Evolutionary conservation across 2,888 invertebrate species (phyloP).

Genomic region (Nycteola revayana): DNA sequence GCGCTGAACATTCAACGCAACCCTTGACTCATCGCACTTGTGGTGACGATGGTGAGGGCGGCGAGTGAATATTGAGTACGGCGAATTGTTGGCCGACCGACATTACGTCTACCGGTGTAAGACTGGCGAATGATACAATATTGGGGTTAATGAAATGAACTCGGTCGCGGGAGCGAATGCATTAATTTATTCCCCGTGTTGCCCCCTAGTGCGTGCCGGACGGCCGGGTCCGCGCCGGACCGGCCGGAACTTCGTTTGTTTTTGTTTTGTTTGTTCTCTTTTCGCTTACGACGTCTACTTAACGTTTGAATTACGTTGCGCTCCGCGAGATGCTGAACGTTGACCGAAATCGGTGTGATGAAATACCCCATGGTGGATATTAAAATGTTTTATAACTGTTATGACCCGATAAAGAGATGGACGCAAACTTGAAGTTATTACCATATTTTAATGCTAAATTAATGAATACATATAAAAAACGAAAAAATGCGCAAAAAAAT

Average conservation of each 20-base stretch:
- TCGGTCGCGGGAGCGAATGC: slow-evolving; percentile 33
- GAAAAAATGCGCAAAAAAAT: slow-evolving; percentile 68
- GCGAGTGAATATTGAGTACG: slow-evolving; percentile 28
- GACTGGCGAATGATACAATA: no score
- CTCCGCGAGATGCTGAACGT: slow-evolving; percentile 50
- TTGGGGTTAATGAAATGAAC: no score
- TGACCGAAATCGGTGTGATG: slow-evolving; percentile 52
- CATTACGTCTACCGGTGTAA: slow-evolving; percentile 7
- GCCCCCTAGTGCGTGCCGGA: slow-evolving; percentile 15
- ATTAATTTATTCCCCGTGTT: slow-evolving; percentile 43
- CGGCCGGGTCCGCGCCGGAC: slow-evolving; percentile 38
- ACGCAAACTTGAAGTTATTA: slow-evolving; percentile 77
- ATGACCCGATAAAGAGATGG: slow-evolving; percentile 64
- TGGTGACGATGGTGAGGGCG: slow-evolving; percentile 10
- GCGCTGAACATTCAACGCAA: slow-evolving; percentile 27
- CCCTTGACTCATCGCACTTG: slow-evolving; percentile 9
- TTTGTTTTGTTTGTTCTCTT: slow-evolving; percentile 76
- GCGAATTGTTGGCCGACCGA: slow-evolving; percentile 32
- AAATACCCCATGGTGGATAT: slow-evolving; percentile 56
- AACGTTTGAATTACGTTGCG: slow-evolving; percentile 56
- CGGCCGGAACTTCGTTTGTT: slow-evolving; percentile 69
- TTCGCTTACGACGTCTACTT: slow-evolving; percentile 64
- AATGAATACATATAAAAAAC: slow-evolving; percentile 69
- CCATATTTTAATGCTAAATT: slow-evolving; percentile 82
- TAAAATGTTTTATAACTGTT: slow-evolving; percentile 55